Percentiles rank a stretch among this genome's conserved stretches.
phyloP scores from a whole-genome alignment of 2,113 vertebrate genomes.

The Garra rufa region DNA sequence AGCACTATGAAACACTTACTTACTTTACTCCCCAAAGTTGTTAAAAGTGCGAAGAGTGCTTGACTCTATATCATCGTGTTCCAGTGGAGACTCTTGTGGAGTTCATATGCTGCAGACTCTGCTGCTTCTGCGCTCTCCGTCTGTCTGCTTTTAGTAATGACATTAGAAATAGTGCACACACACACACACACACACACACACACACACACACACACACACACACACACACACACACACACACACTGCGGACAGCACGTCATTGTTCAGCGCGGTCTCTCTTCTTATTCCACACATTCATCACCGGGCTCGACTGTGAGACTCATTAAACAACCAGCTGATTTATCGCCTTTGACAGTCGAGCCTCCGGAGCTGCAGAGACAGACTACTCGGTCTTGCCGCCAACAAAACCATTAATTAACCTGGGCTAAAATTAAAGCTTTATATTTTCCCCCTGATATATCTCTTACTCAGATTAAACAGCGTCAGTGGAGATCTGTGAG shows the following conservation, averaged over 20 bases:
- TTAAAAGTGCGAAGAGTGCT: background rate
- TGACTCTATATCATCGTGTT: background rate
- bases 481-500: background rate
- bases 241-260: conserved; percentile 13
- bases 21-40: conserved; percentile 13
- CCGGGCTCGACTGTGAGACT: conserved; percentile 43
- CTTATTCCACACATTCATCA: conserved; percentile 23
- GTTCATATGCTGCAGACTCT: background rate
- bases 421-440: conserved; percentile 37
- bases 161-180: background rate
- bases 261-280: conserved; percentile 34
- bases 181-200: background rate
- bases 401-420: conserved; percentile 39
- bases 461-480: background rate
- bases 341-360: conserved; percentile 49
- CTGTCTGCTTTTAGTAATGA: conserved; percentile 21
- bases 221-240: background rate
- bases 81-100: background rate
- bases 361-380: conserved; percentile 25
- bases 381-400: conserved; percentile 22
- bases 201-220: background rate
- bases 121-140: background rate
- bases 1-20: background rate
- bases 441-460: background rate
- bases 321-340: conserved; percentile 57